Evolutionary conservation across 2,113 vertebrate genomes (phyloP).

Genomic region (Tringa solitaria): DNA sequence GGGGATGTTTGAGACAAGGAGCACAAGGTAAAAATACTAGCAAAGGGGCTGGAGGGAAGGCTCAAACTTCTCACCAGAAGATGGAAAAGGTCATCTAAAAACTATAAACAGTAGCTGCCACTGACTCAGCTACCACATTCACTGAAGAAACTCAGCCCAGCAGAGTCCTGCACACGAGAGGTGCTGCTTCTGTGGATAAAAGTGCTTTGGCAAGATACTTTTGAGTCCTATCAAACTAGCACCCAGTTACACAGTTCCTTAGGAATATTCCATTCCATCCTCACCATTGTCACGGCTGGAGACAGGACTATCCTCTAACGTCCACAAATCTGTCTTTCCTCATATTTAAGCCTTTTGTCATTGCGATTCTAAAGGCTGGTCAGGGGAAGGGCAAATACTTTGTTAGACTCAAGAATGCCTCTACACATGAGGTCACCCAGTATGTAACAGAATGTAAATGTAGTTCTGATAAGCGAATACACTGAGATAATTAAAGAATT

Average conservation of each 20-base stretch:
- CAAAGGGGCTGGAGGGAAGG: neutral
- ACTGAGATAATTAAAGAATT: neutral
- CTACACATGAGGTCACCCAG: neutral
- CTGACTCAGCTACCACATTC: neutral
- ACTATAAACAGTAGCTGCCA: neutral
- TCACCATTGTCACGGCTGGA: neutral
- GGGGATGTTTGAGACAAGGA: neutral
- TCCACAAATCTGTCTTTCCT: neutral
- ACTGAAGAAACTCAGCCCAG: neutral
- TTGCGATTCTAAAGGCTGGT: neutral
- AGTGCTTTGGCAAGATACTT: neutral
- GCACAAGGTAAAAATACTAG: neutral
- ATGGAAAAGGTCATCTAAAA: neutral
- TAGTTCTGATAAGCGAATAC: neutral
- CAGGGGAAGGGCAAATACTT: neutral
- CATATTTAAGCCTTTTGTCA: neutral
- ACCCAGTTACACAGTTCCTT: neutral
- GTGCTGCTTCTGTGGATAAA: neutral
- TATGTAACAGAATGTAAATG: neutral
- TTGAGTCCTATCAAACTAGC: neutral
- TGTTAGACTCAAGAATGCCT: neutral
- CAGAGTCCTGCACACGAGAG: neutral
- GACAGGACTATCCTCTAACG: neutral
- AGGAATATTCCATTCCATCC: neutral
- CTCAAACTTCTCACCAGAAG: neutral